Evolutionary conservation across 2,113 vertebrate genomes (phyloP).

Genomic region (Larimichthys crocea): DNA sequence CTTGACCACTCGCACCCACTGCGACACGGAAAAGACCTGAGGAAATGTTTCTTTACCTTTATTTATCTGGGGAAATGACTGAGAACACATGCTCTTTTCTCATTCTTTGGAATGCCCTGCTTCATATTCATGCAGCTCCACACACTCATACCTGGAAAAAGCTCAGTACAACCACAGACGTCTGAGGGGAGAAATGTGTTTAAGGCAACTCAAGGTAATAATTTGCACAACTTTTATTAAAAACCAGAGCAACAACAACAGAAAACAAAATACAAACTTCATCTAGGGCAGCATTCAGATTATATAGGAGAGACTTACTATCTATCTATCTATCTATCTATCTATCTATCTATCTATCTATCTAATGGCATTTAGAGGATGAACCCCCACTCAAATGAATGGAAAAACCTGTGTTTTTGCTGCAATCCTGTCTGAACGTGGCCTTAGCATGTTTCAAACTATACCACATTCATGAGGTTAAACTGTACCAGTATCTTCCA

Average conservation of each 20-base stretch:
- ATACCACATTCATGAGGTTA: no score
- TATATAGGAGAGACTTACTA: no score
- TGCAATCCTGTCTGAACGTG: no score
- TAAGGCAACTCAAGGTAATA: neutral
- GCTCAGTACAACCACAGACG: neutral
- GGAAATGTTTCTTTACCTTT: conserved; percentile 40
- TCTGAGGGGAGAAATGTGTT: neutral
- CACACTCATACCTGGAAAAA: conserved; percentile 26
- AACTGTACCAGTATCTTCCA: neutral
- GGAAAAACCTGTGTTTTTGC: no score
- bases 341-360: no score
- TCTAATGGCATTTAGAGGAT: no score
- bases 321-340: no score
- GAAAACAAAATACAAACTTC: no score
- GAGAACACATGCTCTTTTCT: conserved; percentile 14
- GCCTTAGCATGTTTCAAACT: neutral
- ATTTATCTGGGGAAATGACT: conserved; percentile 27
- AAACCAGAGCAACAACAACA: no score
- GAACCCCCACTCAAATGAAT: no score
- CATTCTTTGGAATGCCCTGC: neutral
- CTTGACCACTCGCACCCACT: conserved; percentile 3
- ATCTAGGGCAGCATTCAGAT: no score
- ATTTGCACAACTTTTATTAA: neutral
- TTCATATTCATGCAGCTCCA: conserved; percentile 33
- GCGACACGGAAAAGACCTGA: conserved; percentile 2